These are phyloP conservation scores for Pimpla rufipes DNA, from an alignment of 2,888 invertebrate species.

Conservation along the genomic window DNA sequence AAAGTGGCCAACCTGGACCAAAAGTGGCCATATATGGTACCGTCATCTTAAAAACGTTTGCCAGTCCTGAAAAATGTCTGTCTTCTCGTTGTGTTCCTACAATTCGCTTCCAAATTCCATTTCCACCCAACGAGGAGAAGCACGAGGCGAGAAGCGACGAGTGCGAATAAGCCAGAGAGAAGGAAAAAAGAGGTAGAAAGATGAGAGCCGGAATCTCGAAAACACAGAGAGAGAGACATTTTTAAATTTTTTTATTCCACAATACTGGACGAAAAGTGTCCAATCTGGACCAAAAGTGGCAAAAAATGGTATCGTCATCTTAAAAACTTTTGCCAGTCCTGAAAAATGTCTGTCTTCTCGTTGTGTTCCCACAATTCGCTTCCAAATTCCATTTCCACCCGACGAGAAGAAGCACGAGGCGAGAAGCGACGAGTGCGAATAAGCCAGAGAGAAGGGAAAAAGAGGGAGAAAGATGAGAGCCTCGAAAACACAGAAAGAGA, in stretches of 20 bases:
- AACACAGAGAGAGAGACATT: slow-evolving; percentile 20
- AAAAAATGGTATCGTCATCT: neutral
- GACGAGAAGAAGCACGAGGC: neutral
- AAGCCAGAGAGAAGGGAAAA: slow-evolving; percentile 3
- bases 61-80: no score
- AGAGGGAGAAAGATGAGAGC: no score
- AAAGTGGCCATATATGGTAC: no score
- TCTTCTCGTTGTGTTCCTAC: no score
- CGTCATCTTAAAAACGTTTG: no score
- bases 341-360: neutral
- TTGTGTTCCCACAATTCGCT: neutral
- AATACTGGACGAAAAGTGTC: no score
- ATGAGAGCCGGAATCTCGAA: slow-evolving; percentile 21
- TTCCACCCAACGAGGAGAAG: neutral
- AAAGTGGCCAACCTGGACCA: no score
- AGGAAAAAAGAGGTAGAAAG: slow-evolving; percentile 31
- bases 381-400: neutral
- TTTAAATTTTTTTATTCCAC: no score
- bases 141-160: slow-evolving; percentile 11
- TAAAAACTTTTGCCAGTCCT: neutral
- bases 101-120: no score
- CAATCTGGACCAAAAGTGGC: neutral
- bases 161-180: slow-evolving; percentile 21
- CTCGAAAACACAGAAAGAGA: no score
- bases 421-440: neutral